phyloP scores from a whole-genome alignment of 2,113 vertebrate species.

The Eurystomus gularis region DNA sequence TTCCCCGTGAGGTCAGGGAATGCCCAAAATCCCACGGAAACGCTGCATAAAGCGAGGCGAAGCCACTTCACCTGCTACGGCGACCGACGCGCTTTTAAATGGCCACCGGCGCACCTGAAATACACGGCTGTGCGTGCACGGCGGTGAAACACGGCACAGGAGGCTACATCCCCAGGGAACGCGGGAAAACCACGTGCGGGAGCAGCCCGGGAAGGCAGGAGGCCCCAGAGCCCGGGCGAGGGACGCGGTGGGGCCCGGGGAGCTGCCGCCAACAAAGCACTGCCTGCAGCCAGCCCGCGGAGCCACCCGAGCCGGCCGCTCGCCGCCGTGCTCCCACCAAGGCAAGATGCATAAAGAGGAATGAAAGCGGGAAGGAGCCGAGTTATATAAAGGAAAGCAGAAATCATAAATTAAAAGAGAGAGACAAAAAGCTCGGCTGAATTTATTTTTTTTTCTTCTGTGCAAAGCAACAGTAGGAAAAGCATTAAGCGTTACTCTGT shows the following conservation, averaged over 20 bases:
- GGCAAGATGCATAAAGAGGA: not conserved
- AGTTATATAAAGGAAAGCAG: not conserved
- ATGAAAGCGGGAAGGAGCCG: not conserved
- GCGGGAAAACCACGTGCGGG: accelerated
- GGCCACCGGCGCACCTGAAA: not conserved
- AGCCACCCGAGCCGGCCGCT: not conserved
- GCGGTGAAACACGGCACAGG: accelerated
- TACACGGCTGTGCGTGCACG: accelerated
- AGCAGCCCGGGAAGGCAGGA: not conserved
- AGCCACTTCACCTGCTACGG: not conserved
- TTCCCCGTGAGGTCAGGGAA: not conserved
- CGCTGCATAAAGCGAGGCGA: not conserved
- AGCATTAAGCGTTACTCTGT: not conserved
- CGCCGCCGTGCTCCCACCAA: not conserved
- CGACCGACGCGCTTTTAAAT: accelerated
- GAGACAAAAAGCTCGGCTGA: not conserved
- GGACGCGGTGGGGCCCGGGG: not conserved
- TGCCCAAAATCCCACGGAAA: accelerated
- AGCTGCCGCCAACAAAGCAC: not conserved
- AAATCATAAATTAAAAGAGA: not conserved
- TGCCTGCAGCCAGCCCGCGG: constrained; percentile 32
- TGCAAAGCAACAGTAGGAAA: not conserved
- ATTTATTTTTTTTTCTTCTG: not conserved
- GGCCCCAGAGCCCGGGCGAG: not conserved
- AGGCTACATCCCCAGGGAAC: not conserved